phyloP scores from a whole-genome alignment of 2,797 vertebrate genomes.

The Zenarchopterus dispar region DNA sequence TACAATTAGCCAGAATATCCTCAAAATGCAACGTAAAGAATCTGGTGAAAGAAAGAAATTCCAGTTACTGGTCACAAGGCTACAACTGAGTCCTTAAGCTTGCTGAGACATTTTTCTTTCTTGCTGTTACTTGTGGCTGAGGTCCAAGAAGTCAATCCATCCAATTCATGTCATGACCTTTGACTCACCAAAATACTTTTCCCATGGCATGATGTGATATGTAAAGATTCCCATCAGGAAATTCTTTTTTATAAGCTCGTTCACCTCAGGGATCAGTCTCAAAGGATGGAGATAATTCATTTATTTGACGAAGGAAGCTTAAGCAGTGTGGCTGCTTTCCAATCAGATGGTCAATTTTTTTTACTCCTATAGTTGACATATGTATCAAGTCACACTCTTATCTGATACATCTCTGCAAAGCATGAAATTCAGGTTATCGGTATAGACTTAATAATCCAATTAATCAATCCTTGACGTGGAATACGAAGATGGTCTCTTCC shows the following conservation, averaged over 20 bases:
- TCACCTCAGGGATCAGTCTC: conserved; percentile 12
- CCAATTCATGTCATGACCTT: conserved; percentile 33
- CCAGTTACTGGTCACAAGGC: conserved; percentile 15
- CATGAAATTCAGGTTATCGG: conserved; percentile 33
- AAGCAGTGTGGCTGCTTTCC: conserved; percentile 14
- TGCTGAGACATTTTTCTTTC: conserved; percentile 26
- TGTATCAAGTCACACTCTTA: conserved; percentile 25
- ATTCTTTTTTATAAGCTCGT: conserved; percentile 3
- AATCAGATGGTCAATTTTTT: conserved; percentile 28
- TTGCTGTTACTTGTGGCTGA: conserved; percentile 21
- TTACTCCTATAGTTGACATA: conserved; percentile 13
- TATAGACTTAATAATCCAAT: conserved; percentile 33
- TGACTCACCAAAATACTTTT: conserved; percentile 19
- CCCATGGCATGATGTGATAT: conserved; percentile 23
- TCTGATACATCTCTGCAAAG: conserved; percentile 48
- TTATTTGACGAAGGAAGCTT: conserved; percentile 39
- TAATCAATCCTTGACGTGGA: conserved; percentile 50
- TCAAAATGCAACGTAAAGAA: conserved; percentile 3
- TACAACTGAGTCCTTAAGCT: conserved; percentile 2
- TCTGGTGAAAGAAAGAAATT: conserved; percentile 4
- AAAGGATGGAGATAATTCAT: conserved; percentile 18
- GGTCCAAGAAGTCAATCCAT: conserved; percentile 32
- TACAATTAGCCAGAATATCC: neutral
- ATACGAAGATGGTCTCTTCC: conserved; percentile 35
- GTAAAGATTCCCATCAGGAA: conserved; percentile 26